Base-by-base conservation (phyloP, 1,140 invertebrate genomes). In the Centruroides vittatus region DNA sequence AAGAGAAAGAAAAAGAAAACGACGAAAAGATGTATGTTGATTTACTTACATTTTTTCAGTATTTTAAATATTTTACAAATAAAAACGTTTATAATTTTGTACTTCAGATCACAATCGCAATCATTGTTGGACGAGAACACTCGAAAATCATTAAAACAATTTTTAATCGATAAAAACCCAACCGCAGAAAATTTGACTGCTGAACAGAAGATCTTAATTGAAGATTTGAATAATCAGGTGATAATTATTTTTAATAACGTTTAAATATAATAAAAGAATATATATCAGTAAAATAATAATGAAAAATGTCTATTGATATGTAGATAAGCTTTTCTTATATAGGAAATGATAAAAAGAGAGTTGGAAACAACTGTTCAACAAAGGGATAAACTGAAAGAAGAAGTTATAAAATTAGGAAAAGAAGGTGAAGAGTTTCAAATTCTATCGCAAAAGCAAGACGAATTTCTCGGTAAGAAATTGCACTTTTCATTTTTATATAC, bases 381-480 rank as follows among this genome's bases (percentile, higher is more conserved):
- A 59, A 66, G 71, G 13, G 67, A 73, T 57, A 69, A 73, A 35
- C 63, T 75, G 12, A 69, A 75, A 52, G 65, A 73, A 57, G 78
- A 79, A 65, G 68, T 78, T 4, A 66, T 68, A 5, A 68, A 73
- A 35, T 61, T 79, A 6, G 70, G 72, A 47, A 69, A 71, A 23
- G 71, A 77, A 58, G 73, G 74, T 8, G 74, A 79, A 23, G 68
- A 74, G 55, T 66, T 82, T 47, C 74, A 80, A 60, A 71, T 73
- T 41, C 70, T 82, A 0, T 79, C 79, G 64, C 73, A 77, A 60
- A 74, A 79, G 59, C 77, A 81, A 59, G 80, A 82, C 61, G 63
- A 71, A 23, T 67, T 82, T 50, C 64, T 81, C 59, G 72, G 80
- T 81, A 67, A 71, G 23, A 23, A 23, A 23, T 23, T 23, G 23